These are phyloP conservation scores for Spinibarbus caldwelli DNA, from an alignment of 2,797 vertebrate species.

Conservation along the genomic window DNA sequence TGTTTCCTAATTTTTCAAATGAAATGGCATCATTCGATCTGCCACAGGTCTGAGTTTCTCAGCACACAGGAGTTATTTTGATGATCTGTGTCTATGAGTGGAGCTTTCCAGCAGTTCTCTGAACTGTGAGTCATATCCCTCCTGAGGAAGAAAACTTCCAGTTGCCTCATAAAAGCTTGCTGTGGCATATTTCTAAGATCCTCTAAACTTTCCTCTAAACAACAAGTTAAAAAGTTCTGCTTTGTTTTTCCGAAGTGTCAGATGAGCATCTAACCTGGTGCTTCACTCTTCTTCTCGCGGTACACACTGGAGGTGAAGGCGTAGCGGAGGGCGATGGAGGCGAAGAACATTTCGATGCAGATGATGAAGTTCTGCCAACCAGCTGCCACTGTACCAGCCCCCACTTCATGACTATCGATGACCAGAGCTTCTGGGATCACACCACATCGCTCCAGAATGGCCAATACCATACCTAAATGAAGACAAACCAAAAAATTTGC, in stretches of 20 bases:
- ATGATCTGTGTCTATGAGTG: constrained; percentile 49
- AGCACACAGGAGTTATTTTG: constrained; percentile 47
- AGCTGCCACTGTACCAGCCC: constrained; percentile 90
- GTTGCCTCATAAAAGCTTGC: constrained; percentile 12
- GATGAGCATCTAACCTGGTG: constrained; percentile 79
- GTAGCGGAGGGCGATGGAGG: constrained; percentile 87
- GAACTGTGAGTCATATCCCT: constrained; percentile 47
- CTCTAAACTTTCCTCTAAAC: constrained; percentile 17
- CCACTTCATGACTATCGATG: constrained; percentile 84
- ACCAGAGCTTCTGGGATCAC: constrained; percentile 88
- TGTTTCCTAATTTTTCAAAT: constrained; percentile 56
- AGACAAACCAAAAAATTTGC: neutral
- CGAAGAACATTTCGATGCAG: constrained; percentile 96
- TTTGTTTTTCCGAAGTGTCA: neutral
- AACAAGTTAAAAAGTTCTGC: constrained; percentile 9
- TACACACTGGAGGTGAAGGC: constrained; percentile 92
- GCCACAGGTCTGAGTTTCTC: constrained; percentile 48
- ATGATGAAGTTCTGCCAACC: constrained; percentile 98
- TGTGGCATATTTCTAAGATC: constrained; percentile 20
- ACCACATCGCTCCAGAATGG: constrained; percentile 90
- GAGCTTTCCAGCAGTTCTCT: constrained; percentile 54
- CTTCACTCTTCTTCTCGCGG: constrained; percentile 85
- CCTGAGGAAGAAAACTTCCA: constrained; percentile 11
- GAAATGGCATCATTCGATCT: constrained; percentile 54
- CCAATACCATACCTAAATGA: constrained; percentile 86